Evolutionary conservation across 2,113 vertebrate genomes (phyloP), one percentile per base, ranked within the genome.

Genomic region (Epinephelus lanceolatus): DNA sequence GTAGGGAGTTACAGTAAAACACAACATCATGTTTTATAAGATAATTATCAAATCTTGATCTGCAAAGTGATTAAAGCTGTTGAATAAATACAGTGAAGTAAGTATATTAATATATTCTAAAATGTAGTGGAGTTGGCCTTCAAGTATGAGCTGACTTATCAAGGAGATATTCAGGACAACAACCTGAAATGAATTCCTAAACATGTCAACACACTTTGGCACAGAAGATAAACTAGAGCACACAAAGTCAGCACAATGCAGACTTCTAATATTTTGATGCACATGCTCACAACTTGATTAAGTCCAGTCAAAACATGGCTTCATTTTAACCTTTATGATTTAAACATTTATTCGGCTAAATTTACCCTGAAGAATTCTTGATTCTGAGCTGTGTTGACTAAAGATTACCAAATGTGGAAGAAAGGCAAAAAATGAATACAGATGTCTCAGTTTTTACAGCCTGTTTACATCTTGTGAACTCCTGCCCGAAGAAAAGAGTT

Each of bases 381-480:
- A 89, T 86, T 86, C 71, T 61, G 65, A 88, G 53, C 81, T 67
- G 40, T 61, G 37, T 47, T 83, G 72, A 74, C 68, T 89, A 83
- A 93, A 88, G 66, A 72, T 80, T 82, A 65, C 85, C 81, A 93
- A 91, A 91, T 90, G 89, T 88, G 49, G 72, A 90, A 55, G 72
- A 81, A 68, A 76, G 37, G 63, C 30, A 42, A 59, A 86, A 72
- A 83, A 60, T 56, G n/a, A 85, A 82, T 13, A 40, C 88, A 91
- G 91, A 91, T 93, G 94, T 92, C 80, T 87, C 53, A 15, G 57
- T 78, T 93, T 67, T 94, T 91, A 91, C 86, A 88, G 88, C 78
- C 87, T 84, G 91, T 92, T 94, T 93, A 90, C 82, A 88, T 95
- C 85, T 90, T 71, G 80, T 89, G 83, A 93, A 88, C 89, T 92